phyloP scores from a whole-genome alignment of 2,113 vertebrate species.

The Beaufortia kweichowensis region DNA sequence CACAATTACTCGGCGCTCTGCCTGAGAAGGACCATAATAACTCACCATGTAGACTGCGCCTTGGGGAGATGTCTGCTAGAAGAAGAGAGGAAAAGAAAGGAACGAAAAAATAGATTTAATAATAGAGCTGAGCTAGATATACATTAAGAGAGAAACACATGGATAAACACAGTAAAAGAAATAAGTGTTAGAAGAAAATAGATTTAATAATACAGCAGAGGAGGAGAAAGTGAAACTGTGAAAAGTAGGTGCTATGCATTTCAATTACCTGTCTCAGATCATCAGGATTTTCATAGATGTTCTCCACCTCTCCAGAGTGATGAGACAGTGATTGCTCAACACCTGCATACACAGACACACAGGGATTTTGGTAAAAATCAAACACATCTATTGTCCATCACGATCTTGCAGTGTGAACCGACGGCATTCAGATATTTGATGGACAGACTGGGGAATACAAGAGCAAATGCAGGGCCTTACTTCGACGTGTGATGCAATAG shows the following conservation, averaged over 20 bases:
- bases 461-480: slow-evolving; percentile 70
- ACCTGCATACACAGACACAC: slow-evolving; percentile 43
- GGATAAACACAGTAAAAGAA: slow-evolving; percentile 41
- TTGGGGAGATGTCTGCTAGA: slow-evolving; percentile 66
- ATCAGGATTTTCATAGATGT: slow-evolving; percentile 78
- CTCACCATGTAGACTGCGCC: slow-evolving; percentile 78
- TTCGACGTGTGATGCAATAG: slow-evolving; percentile 65
- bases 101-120: slow-evolving; percentile 44
- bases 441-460: slow-evolving; percentile 43
- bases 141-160: slow-evolving; percentile 58
- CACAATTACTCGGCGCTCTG: slow-evolving; percentile 35
- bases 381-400: slow-evolving; percentile 7
- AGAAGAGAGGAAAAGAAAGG: slow-evolving; percentile 49
- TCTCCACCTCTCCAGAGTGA: slow-evolving; percentile 67
- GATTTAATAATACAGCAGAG: slow-evolving; percentile 11
- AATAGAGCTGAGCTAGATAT: slow-evolving; percentile 52
- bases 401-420: background rate
- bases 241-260: background rate
- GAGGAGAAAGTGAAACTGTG: background rate
- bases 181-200: slow-evolving; percentile 5
- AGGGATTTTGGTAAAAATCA: slow-evolving; percentile 8
- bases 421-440: slow-evolving; percentile 43
- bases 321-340: slow-evolving; percentile 71
- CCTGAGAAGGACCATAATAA: slow-evolving; percentile 50
- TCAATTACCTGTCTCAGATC: slow-evolving; percentile 74